phyloP scores from a whole-genome alignment of 2,888 invertebrate species.

The Sericinus montela region DNA sequence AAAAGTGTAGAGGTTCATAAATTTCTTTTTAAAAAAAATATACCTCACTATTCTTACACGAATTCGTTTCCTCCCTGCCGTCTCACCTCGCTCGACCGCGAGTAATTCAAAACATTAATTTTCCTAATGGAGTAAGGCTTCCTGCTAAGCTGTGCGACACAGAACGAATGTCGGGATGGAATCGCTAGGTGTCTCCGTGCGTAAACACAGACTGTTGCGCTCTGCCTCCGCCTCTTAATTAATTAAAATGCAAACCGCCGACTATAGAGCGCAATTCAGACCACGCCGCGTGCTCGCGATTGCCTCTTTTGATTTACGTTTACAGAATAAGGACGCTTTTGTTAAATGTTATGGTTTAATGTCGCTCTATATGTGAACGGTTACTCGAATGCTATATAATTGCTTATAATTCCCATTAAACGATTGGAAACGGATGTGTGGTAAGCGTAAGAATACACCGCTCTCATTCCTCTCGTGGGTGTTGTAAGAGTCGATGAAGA shows the following conservation, averaged over 20 bases:
- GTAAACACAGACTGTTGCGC: conserved; percentile 64
- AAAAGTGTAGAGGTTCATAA: neutral
- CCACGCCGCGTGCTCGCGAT: conserved; percentile 36
- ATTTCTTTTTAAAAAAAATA: conserved; percentile 5
- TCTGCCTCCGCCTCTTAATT: conserved; percentile 54
- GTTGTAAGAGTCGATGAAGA: too few relatives aligned
- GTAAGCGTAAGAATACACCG: too few relatives aligned
- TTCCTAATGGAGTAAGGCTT: conserved; percentile 76
- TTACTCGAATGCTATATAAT: neutral
- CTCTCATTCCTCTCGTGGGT: too few relatives aligned
- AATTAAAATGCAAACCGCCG: conserved; percentile 72
- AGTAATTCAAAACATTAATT: conserved; percentile 79
- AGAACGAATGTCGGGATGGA: conserved; percentile 36
- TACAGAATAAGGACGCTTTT: conserved; percentile 21
- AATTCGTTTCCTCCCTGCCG: conserved; percentile 39
- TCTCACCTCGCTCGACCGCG: conserved; percentile 35
- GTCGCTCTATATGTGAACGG: conserved; percentile 9
- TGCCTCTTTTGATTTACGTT: conserved; percentile 52
- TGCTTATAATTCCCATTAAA: too few relatives aligned
- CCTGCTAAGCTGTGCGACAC: conserved; percentile 58
- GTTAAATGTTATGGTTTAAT: conserved; percentile 12
- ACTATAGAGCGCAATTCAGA: conserved; percentile 48
- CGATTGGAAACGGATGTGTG: too few relatives aligned
- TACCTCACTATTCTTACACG: conserved; percentile 28
- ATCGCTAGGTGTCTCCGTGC: conserved; percentile 61